These are phyloP conservation scores for Pogonophryne albipinna DNA, from an alignment of 2,797 vertebrate species.

Conservation along the genomic window DNA sequence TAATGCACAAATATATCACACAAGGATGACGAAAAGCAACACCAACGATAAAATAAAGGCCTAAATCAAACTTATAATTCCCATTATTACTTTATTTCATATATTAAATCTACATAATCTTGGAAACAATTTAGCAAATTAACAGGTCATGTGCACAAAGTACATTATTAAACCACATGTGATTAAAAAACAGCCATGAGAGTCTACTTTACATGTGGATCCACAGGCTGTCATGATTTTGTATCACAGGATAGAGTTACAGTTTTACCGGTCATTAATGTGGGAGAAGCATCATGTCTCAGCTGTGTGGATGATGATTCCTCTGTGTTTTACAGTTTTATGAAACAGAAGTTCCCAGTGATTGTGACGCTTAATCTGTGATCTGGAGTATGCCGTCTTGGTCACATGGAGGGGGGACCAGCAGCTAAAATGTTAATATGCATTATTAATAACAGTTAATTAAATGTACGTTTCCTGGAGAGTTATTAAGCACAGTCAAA, in stretches of 20 bases:
- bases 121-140: constrained; percentile 42
- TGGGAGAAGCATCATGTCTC: not conserved
- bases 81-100: constrained; percentile 55
- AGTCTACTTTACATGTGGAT: constrained; percentile 17
- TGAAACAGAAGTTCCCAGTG: not conserved
- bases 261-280: constrained; percentile 19
- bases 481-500: not conserved
- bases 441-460: not conserved
- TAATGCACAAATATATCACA: constrained; percentile 24
- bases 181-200: constrained; percentile 27
- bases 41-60: constrained; percentile 39
- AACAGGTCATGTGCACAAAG: constrained; percentile 1
- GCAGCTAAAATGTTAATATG: constrained; percentile 50
- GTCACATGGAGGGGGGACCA: constrained; percentile 86
- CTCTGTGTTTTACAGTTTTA: not conserved
- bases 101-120: constrained; percentile 60
- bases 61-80: constrained; percentile 28
- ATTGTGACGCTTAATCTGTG: constrained; percentile 79
- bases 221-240: constrained; percentile 10
- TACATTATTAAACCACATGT: not conserved
- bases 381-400: constrained; percentile 81
- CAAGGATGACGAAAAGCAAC: constrained; percentile 15
- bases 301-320: constrained; percentile 8
- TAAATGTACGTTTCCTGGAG: not conserved
- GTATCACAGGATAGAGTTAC: constrained; percentile 3